Conservation (phyloP, 2,888 invertebrate genomes). For the Ectemnius continuus region DNA sequence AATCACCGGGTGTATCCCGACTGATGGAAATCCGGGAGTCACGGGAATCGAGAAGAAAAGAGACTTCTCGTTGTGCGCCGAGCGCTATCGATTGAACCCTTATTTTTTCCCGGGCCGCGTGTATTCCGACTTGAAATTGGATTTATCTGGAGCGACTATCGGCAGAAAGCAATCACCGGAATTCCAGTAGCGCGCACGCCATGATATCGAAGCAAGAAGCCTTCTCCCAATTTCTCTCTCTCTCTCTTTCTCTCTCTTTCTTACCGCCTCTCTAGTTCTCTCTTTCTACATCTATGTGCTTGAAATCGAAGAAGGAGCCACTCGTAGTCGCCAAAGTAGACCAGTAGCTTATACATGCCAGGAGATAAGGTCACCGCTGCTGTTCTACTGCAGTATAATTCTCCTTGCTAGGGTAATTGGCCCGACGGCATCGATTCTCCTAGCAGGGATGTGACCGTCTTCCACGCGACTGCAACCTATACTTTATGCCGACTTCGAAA, state of each 20-base stretch:
- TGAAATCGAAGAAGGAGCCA: no score
- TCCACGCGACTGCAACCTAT: constrained; percentile 21
- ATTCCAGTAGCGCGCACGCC: constrained; percentile 19
- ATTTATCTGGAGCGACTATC: constrained; percentile 13
- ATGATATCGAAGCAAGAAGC: constrained; percentile 23
- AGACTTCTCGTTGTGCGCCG: background rate
- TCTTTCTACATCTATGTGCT: no score
- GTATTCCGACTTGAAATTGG: background rate
- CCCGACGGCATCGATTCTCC: constrained; percentile 59
- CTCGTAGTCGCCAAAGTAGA: background rate
- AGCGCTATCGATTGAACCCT: constrained; percentile 4
- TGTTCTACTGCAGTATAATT: constrained; percentile 41
- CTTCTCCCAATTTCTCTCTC: background rate
- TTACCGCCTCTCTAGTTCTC: no score
- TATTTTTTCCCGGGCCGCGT: background rate
- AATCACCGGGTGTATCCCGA: no score
- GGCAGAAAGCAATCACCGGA: constrained; percentile 22
- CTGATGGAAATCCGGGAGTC: no score
- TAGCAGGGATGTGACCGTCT: constrained; percentile 50
- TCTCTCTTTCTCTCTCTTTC: no score
- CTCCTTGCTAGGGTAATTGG: constrained; percentile 52
- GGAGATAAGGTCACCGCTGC: constrained; percentile 22
- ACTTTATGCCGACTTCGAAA: no score
- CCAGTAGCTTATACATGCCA: background rate
- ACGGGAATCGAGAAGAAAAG: constrained; percentile 1